A percentile compares a stretch with the other conserved stretches of the same genome.
Evolutionary conservation across 2,888 invertebrate species (phyloP).

Genomic region (Eristalis tenax): DNA sequence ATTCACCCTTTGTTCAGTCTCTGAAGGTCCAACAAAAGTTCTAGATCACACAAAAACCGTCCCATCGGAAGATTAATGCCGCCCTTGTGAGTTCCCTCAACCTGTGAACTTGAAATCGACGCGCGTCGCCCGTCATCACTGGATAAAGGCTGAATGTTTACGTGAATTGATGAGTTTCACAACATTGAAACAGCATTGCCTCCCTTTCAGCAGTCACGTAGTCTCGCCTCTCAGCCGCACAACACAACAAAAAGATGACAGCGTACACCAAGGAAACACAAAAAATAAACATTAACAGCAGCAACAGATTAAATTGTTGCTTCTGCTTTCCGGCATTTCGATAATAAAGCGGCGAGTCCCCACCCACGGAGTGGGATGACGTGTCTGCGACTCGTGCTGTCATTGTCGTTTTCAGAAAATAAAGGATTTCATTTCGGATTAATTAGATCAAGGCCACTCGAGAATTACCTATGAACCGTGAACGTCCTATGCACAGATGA

Average conservation of each 20-base stretch:
- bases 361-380: not conserved
- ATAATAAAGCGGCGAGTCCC: not conserved
- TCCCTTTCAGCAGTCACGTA: slow-evolving; percentile 31
- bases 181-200: not conserved
- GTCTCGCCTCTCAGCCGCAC: slow-evolving; percentile 2
- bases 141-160: not conserved
- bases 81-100: slow-evolving; percentile 21
- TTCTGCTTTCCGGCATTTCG: slow-evolving; percentile 28
- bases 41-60: not conserved
- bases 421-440: slow-evolving; percentile 7
- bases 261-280: not conserved
- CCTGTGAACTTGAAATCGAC: slow-evolving; percentile 14
- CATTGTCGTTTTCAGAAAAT: not conserved
- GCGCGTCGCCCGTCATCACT: not conserved
- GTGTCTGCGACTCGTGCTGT: not conserved
- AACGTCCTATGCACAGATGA: slow-evolving; percentile 1
- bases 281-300: not conserved
- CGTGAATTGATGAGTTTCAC: not conserved
- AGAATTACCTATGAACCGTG: not conserved
- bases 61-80: not conserved
- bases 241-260: slow-evolving; percentile 2
- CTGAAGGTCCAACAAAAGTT: not conserved
- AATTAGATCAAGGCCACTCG: slow-evolving; percentile 29
- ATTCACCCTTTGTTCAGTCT: not conserved
- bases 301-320: not conserved